Evolutionary conservation across 2,113 vertebrate genomes (phyloP).

Genomic region (Crotophaga sulcirostris): DNA sequence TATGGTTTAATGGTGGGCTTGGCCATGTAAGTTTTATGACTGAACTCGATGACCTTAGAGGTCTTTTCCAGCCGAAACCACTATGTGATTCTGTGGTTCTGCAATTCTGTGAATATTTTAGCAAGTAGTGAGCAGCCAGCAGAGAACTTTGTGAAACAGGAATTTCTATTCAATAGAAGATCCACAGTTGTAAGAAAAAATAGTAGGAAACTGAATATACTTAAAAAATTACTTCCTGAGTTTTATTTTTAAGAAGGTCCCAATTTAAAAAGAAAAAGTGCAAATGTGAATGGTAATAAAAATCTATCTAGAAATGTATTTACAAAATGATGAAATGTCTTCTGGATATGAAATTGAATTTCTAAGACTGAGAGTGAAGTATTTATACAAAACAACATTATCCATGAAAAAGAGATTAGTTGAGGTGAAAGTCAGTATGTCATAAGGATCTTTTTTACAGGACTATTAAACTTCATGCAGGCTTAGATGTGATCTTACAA

Average conservation of each 20-base stretch:
- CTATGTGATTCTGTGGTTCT: no score
- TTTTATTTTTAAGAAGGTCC: background rate
- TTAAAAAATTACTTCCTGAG: rapidly evolving
- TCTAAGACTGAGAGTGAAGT: background rate
- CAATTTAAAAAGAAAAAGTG: background rate
- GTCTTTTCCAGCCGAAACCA: no score
- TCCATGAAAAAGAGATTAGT: background rate
- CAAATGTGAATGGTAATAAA: background rate
- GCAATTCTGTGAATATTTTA: background rate
- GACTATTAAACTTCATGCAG: background rate
- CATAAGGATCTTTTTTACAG: background rate
- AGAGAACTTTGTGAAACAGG: background rate
- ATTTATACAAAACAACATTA: background rate
- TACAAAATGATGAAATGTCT: background rate
- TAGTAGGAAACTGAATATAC: background rate
- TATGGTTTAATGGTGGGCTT: no score
- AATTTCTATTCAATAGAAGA: background rate
- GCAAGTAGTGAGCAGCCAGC: background rate
- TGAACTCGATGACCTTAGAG: no score
- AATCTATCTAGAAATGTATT: background rate
- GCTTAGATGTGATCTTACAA: background rate
- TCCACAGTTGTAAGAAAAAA: background rate
- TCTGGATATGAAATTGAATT: background rate
- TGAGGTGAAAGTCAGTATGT: background rate
- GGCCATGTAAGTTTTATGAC: no score